A percentile compares a stretch with the other conserved stretches of the same genome.
phyloP scores from a whole-genome alignment of 2,113 vertebrate species.

The Fulica atra region DNA sequence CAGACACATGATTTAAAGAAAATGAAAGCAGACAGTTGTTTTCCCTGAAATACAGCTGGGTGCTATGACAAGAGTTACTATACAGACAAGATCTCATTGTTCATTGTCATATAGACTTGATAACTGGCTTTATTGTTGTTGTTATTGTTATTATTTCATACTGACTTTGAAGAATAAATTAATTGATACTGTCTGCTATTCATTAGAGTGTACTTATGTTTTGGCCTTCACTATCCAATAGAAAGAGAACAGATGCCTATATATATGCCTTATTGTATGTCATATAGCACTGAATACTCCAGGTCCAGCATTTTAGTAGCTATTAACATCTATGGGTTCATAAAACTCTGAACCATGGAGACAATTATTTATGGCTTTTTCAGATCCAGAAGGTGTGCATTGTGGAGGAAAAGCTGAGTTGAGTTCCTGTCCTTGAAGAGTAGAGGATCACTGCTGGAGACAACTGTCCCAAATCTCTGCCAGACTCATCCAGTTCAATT shows the following conservation, averaged over 20 bases:
- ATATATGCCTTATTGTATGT: neutral
- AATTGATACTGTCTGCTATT: neutral
- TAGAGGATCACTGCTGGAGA: neutral
- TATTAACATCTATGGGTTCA: neutral
- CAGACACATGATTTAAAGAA: neutral
- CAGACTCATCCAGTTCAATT: neutral
- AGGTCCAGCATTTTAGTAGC: neutral
- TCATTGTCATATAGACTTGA: neutral
- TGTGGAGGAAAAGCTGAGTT: neutral
- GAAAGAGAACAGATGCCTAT: neutral
- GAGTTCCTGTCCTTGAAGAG: neutral
- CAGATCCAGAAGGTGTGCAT: neutral
- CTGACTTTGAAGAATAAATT: neutral
- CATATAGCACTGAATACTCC: neutral
- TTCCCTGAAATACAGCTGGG: neutral
- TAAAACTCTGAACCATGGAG: neutral
- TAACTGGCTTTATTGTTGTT: neutral
- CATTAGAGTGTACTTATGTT: neutral
- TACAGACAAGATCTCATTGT: neutral
- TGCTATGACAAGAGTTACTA: neutral
- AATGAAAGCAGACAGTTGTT: neutral
- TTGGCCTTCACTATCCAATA: neutral
- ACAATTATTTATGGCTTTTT: neutral
- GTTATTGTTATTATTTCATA: neutral
- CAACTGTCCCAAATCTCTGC: neutral